phyloP scores from a whole-genome alignment of 92 coral and sea anemone species.

The Epizoanthus scotinus region DNA sequence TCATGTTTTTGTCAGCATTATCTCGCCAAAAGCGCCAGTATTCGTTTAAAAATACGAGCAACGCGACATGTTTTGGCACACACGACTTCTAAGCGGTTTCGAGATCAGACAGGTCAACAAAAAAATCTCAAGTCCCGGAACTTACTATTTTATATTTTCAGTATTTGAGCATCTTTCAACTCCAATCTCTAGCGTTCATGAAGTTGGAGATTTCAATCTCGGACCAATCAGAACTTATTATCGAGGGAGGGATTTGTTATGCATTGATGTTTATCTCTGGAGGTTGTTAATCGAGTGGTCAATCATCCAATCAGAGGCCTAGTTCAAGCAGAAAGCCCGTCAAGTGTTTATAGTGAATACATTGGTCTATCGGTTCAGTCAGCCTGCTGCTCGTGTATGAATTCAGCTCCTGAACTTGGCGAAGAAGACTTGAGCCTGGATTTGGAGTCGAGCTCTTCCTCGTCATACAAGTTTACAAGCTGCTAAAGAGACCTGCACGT shows the following conservation, averaged over 20 bases:
- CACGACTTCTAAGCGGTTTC: conserved; percentile 27
- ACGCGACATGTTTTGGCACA: conserved; percentile 28
- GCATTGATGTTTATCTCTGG: conserved; percentile 43
- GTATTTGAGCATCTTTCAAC: conserved; percentile 34
- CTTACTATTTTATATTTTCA: conserved; percentile 17
- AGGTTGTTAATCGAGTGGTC: conserved; percentile 36
- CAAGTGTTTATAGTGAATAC: conserved; percentile 25
- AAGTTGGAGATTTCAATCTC: conserved; percentile 11
- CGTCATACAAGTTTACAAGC: conserved; percentile 2
- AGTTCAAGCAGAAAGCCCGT: conserved; percentile 23
- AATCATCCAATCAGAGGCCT: conserved; percentile 26
- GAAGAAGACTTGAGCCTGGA: not conserved
- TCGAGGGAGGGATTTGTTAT: conserved; percentile 29
- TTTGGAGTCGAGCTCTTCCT: not conserved
- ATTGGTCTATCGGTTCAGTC: not conserved
- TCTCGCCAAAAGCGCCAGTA: not conserved
- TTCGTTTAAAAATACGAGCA: conserved; percentile 3
- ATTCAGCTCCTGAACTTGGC: not conserved
- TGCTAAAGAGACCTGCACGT: not conserved
- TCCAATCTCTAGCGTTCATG: conserved; percentile 5
- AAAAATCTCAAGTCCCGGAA: conserved; percentile 32
- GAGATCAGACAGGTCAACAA: conserved; percentile 36
- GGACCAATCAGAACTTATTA: conserved; percentile 19
- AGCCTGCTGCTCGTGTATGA: not conserved
- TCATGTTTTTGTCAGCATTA: conserved; percentile 2